Percentiles rank a stretch among this genome's conserved stretches.
These are phyloP conservation scores for Glyptemys insculpta DNA, from an alignment of 2,797 vertebrate species.

Conservation along the genomic window DNA sequence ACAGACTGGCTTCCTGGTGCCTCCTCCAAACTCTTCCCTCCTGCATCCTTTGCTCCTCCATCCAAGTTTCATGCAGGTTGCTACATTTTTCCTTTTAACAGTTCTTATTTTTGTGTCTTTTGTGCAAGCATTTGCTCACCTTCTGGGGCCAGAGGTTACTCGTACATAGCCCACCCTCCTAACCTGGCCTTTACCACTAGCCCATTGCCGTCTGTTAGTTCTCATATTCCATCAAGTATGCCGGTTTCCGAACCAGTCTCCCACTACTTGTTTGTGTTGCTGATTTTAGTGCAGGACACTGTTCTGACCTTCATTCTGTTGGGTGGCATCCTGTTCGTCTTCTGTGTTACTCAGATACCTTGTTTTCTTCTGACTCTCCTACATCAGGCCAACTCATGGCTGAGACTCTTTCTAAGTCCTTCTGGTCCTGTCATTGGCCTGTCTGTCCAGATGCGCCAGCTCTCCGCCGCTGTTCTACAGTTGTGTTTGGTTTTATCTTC, in stretches of 20 bases:
- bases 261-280: neutral
- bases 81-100: neutral
- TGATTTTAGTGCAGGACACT: neutral
- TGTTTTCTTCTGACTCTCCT: neutral
- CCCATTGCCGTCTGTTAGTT: neutral
- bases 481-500: neutral
- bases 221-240: too few species aligned
- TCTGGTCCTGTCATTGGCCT: neutral
- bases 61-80: neutral
- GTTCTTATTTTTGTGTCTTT: neutral
- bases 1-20: neutral
- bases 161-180: fast-evolving
- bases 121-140: neutral
- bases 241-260: fast-evolving
- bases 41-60: neutral
- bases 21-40: neutral
- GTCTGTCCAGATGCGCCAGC: neutral
- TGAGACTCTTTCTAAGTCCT: neutral
- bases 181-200: neutral
- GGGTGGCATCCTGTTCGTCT: neutral
- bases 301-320: neutral
- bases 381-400: neutral
- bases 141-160: neutral
- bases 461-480: neutral
- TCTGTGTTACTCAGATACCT: neutral